Conservation (phyloP, 2,797 vertebrate genomes). For the Gymnoscopelus braueri region DNA sequence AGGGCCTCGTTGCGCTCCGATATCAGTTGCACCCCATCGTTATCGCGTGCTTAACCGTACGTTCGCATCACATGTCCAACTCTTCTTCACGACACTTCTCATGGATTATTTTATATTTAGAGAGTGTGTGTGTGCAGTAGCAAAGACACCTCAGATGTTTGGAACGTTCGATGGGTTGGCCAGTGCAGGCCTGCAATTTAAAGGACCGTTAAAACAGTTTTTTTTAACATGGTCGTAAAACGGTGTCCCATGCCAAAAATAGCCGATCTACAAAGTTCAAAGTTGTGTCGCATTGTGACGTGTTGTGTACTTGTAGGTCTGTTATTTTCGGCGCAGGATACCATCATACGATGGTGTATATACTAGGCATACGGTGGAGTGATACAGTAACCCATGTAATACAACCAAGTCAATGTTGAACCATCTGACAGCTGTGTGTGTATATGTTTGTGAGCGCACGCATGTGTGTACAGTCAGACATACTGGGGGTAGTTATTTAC, state of each 20-base stretch:
- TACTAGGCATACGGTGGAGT: constrained; percentile 20
- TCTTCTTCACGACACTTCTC: constrained; percentile 36
- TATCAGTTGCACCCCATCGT: not conserved
- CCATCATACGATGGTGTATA: too few relatives aligned
- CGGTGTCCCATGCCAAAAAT: too few relatives aligned
- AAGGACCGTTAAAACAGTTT: constrained; percentile 35
- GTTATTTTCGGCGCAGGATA: too few relatives aligned
- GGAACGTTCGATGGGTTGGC: constrained; percentile 16
- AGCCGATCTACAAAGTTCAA: too few relatives aligned
- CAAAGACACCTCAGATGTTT: constrained; percentile 17
- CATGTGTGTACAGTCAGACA: constrained; percentile 17
- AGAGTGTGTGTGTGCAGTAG: constrained; percentile 23
- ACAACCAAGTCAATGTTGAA: constrained; percentile 43
- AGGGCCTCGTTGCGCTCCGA: not conserved
- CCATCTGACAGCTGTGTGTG: constrained; percentile 34
- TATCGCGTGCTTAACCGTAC: constrained; percentile 14
- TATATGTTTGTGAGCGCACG: constrained; percentile 2
- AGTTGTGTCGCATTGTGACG: too few relatives aligned
- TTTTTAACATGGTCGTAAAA: too few relatives aligned
- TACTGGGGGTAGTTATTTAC: constrained; percentile 33
- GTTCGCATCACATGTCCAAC: constrained; percentile 33
- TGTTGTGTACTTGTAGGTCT: too few relatives aligned
- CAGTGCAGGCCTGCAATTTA: constrained; percentile 4
- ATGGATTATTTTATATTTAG: constrained; percentile 50
- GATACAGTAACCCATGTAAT: constrained; percentile 39